Percentiles rank a stretch among this genome's conserved stretches.
phyloP scores from a whole-genome alignment of 2,888 invertebrate genomes.

The Drosophila atroscutellata region DNA sequence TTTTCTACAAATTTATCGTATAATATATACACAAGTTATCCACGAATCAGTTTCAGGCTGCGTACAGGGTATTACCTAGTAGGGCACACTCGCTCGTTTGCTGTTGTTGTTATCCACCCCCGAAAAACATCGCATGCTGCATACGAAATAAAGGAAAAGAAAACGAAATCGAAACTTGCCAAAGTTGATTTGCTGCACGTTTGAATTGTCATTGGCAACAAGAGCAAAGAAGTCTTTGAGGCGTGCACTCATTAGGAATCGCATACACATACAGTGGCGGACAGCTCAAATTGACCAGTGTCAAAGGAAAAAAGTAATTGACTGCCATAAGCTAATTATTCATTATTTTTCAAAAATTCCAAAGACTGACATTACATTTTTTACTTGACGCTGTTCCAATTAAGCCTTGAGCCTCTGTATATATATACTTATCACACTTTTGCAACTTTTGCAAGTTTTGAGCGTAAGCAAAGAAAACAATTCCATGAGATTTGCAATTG shows the following conservation, averaged over 20 bases:
- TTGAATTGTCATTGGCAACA: conserved; percentile 27
- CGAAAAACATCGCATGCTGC: conserved; percentile 56
- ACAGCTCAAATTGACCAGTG: too few species aligned
- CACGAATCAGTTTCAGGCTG: not conserved
- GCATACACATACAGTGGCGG: too few species aligned
- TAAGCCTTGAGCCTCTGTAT: too few species aligned
- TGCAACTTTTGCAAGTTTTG: not conserved
- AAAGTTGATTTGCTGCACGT: conserved; percentile 61
- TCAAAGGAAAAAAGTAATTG: too few species aligned
- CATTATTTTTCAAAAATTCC: too few species aligned
- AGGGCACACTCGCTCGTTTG: not conserved
- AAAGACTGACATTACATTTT: too few species aligned
- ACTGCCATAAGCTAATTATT: too few species aligned
- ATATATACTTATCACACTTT: not conserved
- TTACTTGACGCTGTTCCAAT: too few species aligned
- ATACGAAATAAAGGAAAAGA: conserved; percentile 62
- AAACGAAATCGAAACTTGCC: conserved; percentile 36
- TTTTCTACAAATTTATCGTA: not conserved
- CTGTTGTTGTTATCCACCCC: not conserved
- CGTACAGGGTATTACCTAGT: not conserved
- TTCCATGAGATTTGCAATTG: conserved; percentile 1
- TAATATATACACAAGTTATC: not conserved
- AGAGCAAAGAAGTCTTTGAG: conserved; percentile 29
- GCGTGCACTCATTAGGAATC: conserved; percentile 69
- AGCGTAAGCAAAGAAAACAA: not conserved